Evolutionary conservation across 2,113 vertebrate species (phyloP), one percentile per base, ranked within the genome.

Genomic region (Pongo pygmaeus): DNA sequence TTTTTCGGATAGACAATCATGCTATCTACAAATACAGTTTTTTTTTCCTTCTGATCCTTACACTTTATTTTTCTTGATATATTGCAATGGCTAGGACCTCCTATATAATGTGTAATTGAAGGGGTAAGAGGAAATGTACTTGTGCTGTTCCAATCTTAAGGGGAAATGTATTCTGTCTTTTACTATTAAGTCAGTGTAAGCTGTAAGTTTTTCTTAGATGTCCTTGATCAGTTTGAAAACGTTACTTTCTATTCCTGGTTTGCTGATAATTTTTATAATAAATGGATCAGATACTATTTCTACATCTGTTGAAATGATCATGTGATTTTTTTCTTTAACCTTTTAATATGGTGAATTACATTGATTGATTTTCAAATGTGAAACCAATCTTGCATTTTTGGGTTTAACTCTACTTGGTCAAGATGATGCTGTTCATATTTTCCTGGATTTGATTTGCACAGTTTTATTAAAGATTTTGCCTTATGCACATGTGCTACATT

Each of bases 391-490:
- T 90, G 4, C n/a, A 90, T 83, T 86, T 4, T 6, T 89, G 35
- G 30, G 30, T 55, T 70, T 85, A 89, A 69, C 79, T 91, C 27
- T 75, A 59, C 27, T 78, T 94, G 16, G 7, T 91, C 3, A 91
- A 61, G 50, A 91, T 72, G 78, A 40, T 78, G 27, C 38, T 88
- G 91, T 78, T 92, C 43, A 32, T 96, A 86, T 74, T 64, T 86
- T 80, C 35, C 23, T 93, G 20, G 30, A 55, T 88, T 86, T 77
- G 38, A 77, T 57, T 61, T 95, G 61, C 78, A 25, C 59, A 80
- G 75, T 75, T 93, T 93, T 93, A 64, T 43, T 84, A 91, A 78
- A 77, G 32, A 38, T 67, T 91, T 78, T 92, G 61, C n/a, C 67
- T 88, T 78, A 84, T 93, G 43, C 78, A 84, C 57, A 74, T 72